phyloP scores from a whole-genome alignment of 2,113 vertebrate genomes.

The Panthera uncia region DNA sequence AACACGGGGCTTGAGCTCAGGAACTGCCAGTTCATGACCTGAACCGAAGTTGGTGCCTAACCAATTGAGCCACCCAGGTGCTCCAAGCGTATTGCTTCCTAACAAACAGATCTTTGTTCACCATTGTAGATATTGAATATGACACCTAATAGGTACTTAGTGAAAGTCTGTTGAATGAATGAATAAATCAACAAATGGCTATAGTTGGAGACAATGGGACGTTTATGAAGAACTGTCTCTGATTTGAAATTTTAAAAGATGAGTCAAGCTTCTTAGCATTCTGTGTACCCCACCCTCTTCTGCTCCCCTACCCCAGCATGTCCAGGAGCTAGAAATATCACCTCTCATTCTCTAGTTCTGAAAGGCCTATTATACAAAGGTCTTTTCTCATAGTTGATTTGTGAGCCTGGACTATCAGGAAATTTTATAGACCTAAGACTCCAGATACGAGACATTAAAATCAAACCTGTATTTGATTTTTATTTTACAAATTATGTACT shows the following conservation, averaged over 20 bases:
- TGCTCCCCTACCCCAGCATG: fast-evolving
- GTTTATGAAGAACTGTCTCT: not conserved
- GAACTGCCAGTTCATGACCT: too few relatives aligned
- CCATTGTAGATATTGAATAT: not conserved
- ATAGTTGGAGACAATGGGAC: not conserved
- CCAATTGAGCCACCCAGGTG: too few relatives aligned
- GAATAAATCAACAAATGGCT: not conserved
- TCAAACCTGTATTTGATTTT: not conserved
- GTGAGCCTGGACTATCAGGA: not conserved
- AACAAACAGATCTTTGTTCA: not conserved
- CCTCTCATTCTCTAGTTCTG: not conserved
- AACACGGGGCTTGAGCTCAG: too few relatives aligned
- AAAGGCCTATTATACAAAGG: not conserved
- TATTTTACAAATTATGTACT: not conserved
- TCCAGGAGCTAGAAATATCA: not conserved
- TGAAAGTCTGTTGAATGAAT: not conserved
- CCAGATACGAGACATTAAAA: not conserved
- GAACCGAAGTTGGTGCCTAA: too few relatives aligned
- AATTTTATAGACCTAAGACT: not conserved
- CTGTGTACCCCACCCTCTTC: not conserved
- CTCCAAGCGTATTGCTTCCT: not conserved
- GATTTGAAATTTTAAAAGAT: not conserved
- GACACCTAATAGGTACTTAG: not conserved
- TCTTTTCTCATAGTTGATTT: not conserved
- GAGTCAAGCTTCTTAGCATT: not conserved